phyloP scores from a whole-genome alignment of 2,113 vertebrate genomes.

The Rhabdornis inornatus region DNA sequence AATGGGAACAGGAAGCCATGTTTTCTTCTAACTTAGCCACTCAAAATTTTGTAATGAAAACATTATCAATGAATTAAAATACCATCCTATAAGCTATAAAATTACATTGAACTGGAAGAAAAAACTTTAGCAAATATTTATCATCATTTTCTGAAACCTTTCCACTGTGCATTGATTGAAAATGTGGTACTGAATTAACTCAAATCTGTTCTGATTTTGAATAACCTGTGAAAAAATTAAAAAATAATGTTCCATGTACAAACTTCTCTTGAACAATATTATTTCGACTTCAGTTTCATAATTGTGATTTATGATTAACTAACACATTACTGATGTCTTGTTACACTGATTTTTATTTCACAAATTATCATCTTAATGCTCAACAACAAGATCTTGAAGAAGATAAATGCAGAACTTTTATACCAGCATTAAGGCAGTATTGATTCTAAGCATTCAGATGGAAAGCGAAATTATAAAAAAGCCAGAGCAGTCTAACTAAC shows the following conservation, averaged over 20 bases:
- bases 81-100: neutral
- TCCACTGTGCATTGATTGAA: neutral
- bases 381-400: neutral
- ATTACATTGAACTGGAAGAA: neutral
- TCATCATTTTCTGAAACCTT: neutral
- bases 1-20: neutral
- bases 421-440: neutral
- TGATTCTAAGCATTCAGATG: neutral
- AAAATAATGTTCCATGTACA: neutral
- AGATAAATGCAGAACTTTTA: neutral
- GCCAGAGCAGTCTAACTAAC: neutral
- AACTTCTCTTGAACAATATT: neutral
- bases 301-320: neutral
- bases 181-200: neutral
- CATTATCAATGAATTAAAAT: neutral
- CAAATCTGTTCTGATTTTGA: neutral
- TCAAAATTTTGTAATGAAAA: neutral
- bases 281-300: neutral
- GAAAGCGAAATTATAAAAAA: neutral
- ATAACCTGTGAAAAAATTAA: neutral
- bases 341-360: neutral
- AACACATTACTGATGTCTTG: neutral
- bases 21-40: neutral
- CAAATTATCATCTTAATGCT: neutral
- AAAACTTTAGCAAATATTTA: neutral